Base-by-base conservation (phyloP, 1,140 invertebrate species). In the Hypsibius dujardini region DNA sequence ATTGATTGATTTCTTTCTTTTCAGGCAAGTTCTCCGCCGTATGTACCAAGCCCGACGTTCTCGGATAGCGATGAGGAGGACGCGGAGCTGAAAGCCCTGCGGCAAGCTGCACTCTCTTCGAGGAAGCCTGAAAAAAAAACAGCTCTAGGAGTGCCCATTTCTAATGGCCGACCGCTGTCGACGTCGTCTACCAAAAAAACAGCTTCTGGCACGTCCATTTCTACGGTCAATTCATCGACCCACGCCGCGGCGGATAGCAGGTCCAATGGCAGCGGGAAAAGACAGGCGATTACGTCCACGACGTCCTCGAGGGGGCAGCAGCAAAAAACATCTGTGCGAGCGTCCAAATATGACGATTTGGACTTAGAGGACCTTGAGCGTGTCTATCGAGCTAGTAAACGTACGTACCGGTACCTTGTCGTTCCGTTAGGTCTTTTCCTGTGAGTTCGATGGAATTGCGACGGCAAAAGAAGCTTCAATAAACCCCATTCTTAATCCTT, bases 21-120 rank as follows among this genome's bases (percentile, higher is more conserved):
- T 28, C 28, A 28, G 28, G 28, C 28, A 28, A 28, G 28, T 28
- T 28, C 28, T 28, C 28, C 28, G 28, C 28, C 28, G 28, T 28
- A 28, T 28, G 28, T 28, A 28, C 28, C 28, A 28, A 28, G 28
- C 28, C 28, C 28, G 28, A 28, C 28, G 28, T 28, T 28, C 28
- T 28, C 28, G 28, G 50, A 56, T 56, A 56, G 50, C 50, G 50
- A 56, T n/a, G 50, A 56, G n/a, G 50, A 56, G 7, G 50, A 56
- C n/a, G 50, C 50, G 50, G 50, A 56, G n/a, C 50, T 56, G 50
- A 56, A 56, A 56, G 50, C 50, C n/a, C 50, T 56, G 7, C 50
- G 50, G n/a, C 7, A 56, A 56, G 50, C 50, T 12, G 50, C 50
- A n/a, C n/a, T 56, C 7, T 7, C 50, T n/a, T 56, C 50, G 7